These are phyloP conservation scores for Coleophora deauratella DNA, from an alignment of 2,888 invertebrate genomes.

Conservation along the genomic window DNA sequence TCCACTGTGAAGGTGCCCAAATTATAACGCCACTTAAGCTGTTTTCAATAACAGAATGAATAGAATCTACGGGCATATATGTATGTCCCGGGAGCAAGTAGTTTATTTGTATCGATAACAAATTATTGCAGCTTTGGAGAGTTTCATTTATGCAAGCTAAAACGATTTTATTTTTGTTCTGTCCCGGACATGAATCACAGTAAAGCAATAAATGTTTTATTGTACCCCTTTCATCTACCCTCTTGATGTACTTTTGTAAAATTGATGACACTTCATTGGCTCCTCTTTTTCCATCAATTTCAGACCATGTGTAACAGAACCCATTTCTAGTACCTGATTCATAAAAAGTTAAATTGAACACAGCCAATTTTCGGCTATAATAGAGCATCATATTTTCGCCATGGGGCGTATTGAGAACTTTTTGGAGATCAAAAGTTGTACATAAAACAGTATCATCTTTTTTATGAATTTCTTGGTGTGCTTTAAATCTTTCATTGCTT, in stretches of 20 bases:
- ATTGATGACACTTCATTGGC: slow-evolving; percentile 17
- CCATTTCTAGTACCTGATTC: slow-evolving; percentile 16
- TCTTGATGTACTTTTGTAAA: slow-evolving; percentile 11
- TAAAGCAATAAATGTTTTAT: slow-evolving; percentile 16
- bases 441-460: slow-evolving; percentile 12
- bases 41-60: slow-evolving; percentile 26
- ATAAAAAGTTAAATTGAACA: slow-evolving; percentile 18
- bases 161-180: slow-evolving; percentile 24
- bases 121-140: slow-evolving; percentile 16
- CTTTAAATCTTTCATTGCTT: slow-evolving; percentile 13
- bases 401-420: slow-evolving; percentile 15
- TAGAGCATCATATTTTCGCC: slow-evolving; percentile 19
- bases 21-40: slow-evolving; percentile 20
- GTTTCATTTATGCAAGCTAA: slow-evolving; percentile 16
- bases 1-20: slow-evolving; percentile 30
- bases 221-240: slow-evolving; percentile 13
- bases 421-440: slow-evolving; percentile 13
- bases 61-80: slow-evolving; percentile 31
- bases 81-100: slow-evolving; percentile 28
- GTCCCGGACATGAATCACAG: slow-evolving; percentile 21
- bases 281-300: slow-evolving; percentile 18
- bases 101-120: slow-evolving; percentile 20
- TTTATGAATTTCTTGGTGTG: slow-evolving; percentile 12
- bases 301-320: slow-evolving; percentile 17
- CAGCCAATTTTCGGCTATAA: slow-evolving; percentile 16